A percentile compares a stretch with the other conserved stretches of the same genome.
phyloP scores from a whole-genome alignment of 2,888 invertebrate genomes.

The Pterostichus madidus region DNA sequence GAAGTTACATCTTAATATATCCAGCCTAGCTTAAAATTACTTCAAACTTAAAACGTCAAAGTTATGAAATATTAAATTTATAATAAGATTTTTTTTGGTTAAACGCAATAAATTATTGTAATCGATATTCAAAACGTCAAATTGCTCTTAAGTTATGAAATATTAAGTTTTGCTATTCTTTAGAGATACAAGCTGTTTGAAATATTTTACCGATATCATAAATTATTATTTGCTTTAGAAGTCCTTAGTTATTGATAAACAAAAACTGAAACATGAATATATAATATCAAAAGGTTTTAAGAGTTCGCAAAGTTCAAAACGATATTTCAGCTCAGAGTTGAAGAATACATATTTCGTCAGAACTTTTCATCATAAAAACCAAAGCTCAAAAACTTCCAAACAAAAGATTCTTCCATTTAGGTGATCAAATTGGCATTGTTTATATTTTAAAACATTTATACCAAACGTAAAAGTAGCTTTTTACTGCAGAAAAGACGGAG shows the following conservation, averaged over 20 bases:
- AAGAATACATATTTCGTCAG: constrained; percentile 12
- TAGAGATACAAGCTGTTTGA: too few species aligned
- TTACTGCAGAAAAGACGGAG: not conserved
- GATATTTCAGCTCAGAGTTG: constrained; percentile 10
- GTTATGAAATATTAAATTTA: constrained; percentile 14
- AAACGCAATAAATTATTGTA: too few species aligned
- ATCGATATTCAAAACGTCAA: too few species aligned
- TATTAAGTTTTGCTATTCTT: too few species aligned
- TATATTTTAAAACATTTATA: too few species aligned
- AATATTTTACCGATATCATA: too few species aligned
- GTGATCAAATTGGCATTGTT: not conserved
- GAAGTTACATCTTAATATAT: constrained; percentile 7
- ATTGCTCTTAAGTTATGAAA: too few species aligned
- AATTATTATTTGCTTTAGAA: not conserved
- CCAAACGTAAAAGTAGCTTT: too few species aligned
- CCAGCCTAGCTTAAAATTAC: not conserved
- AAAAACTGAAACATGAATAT: constrained; percentile 3
- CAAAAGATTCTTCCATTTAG: constrained; percentile 17
- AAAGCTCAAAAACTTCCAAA: constrained; percentile 1
- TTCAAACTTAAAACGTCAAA: constrained; percentile 21
- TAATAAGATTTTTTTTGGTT: too few species aligned
- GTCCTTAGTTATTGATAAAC: not conserved
- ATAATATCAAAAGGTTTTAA: constrained; percentile 6
- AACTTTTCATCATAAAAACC: constrained; percentile 23
- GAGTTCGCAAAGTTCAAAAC: constrained; percentile 7